Conservation (phyloP, 2,797 vertebrate species). For the Aotus griseimembra region DNA sequence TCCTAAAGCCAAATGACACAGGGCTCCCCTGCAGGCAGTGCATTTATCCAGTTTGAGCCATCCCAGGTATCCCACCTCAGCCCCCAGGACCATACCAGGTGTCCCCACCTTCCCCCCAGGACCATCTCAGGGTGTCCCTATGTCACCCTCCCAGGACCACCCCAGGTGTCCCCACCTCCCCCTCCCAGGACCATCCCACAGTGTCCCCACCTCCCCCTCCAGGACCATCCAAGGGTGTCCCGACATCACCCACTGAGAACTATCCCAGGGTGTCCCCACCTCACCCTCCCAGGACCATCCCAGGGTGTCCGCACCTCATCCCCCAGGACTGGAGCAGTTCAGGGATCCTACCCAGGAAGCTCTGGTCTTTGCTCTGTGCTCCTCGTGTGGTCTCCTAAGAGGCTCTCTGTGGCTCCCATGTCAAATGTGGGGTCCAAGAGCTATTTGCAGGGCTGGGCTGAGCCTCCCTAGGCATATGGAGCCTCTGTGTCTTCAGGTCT, state of each 20-base stretch:
- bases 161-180: not conserved
- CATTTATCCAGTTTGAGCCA: not conserved
- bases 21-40: too few relatives aligned
- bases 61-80: not conserved
- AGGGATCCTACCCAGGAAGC: not conserved
- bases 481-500: rapidly evolving
- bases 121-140: rapidly evolving
- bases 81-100: not conserved
- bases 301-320: not conserved
- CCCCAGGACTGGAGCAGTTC: rapidly evolving
- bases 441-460: too few relatives aligned
- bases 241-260: not conserved
- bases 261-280: rapidly evolving
- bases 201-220: not conserved
- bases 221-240: not conserved
- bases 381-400: not conserved
- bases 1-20: not conserved
- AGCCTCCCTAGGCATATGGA: not conserved
- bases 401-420: not conserved
- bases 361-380: not conserved
- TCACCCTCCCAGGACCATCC: rapidly evolving
- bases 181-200: rapidly evolving
- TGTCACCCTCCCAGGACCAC: too few relatives aligned
- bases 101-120: not conserved
- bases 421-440: not conserved